A percentile compares a stretch with the other conserved stretches of the same genome.
Evolutionary conservation across 1,140 invertebrate species (phyloP).

Genomic region (Lasaia peninsularis): DNA sequence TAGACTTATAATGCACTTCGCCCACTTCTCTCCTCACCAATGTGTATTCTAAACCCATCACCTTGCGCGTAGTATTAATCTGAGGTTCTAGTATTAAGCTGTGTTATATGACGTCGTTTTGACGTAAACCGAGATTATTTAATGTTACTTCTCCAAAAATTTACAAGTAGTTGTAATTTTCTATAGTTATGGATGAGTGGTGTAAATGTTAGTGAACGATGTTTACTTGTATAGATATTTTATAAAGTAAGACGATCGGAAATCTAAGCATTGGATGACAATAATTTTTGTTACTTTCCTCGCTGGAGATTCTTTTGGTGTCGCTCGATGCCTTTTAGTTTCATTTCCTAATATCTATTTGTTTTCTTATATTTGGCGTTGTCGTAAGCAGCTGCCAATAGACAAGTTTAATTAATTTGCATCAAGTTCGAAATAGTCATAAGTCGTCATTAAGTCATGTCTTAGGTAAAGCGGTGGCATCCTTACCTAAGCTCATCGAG

Average conservation of each 20-base stretch:
- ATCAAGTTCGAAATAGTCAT: no score
- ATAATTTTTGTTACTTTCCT: constrained; percentile 69
- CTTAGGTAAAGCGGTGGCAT: no score
- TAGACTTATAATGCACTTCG: constrained; percentile 31
- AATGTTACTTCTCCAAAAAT: constrained; percentile 34
- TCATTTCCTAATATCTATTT: no score
- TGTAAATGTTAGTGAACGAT: constrained; percentile 42
- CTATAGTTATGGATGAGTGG: constrained; percentile 46
- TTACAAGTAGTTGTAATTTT: constrained; percentile 54
- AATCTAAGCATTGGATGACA: constrained; percentile 74
- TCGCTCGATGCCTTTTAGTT: constrained; percentile 18
- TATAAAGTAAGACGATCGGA: constrained; percentile 60
- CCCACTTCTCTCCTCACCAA: constrained; percentile 27
- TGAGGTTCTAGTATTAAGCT: constrained; percentile 24
- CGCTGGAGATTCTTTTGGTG: constrained; percentile 37
- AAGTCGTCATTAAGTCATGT: no score
- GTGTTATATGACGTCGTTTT: constrained; percentile 1
- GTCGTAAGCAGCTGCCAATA: no score
- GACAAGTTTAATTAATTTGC: no score
- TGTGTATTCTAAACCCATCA: constrained; percentile 1
- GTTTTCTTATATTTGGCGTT: no score
- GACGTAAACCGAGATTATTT: constrained; percentile 40
- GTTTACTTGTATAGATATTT: constrained; percentile 66
- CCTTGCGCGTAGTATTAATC: neutral
- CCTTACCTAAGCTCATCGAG: no score